Base-by-base conservation (phyloP, 2,797 vertebrate genomes). In the Pantherophis vulpinus region DNA sequence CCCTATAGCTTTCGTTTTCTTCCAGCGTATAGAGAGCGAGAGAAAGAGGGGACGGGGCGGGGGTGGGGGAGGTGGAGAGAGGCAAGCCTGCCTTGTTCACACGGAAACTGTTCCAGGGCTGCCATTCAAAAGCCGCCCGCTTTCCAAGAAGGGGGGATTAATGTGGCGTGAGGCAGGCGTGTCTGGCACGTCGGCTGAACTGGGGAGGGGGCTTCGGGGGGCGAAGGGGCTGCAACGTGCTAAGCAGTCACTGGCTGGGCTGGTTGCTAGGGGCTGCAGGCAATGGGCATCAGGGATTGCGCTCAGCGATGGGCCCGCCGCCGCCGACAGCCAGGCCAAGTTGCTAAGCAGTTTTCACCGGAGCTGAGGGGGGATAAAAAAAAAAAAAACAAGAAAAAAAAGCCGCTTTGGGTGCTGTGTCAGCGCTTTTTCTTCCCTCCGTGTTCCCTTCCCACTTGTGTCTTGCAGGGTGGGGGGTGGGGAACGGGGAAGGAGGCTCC, bases 311-410 rank as follows among this genome's bases (percentile, higher is more conserved):
- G 27, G 16, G 86, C 42, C 23, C 37, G 16, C 56, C 18, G 86
- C 37, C n/a, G 47, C 32, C 5, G 23, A 55, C 27, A 70, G 18
- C 74, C 79, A 23, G 63, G 83, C 56, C n/a, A 29, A 87, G 93
- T 93, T 93, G 93, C 93, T 91, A 89, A 94, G 93, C 91, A 89
- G 91, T 86, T 94, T 86, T 56, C 93, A 91, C 54, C 32, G 29
- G 59, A 56, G 47, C 87, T 42, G 70, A 58, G 88, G 86, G 29
- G 12, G 1, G 1, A 0, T 9, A 2, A 10, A 2, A 61, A 83
- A 90, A 83, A 90, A 92, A 83, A 90, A 92, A 88, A 42, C 42
- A 42, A 42, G 42, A 42, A 42, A 2, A 2, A 61, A 90, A 92
- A 88, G 66, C 86, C 61, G 61, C 27, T 58, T 37, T 89, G 89